A percentile compares a stretch with the other conserved stretches of the same genome.
These are phyloP conservation scores for Nothoprocta pentlandii DNA, from an alignment of 2,113 vertebrate genomes.

Conservation along the genomic window DNA sequence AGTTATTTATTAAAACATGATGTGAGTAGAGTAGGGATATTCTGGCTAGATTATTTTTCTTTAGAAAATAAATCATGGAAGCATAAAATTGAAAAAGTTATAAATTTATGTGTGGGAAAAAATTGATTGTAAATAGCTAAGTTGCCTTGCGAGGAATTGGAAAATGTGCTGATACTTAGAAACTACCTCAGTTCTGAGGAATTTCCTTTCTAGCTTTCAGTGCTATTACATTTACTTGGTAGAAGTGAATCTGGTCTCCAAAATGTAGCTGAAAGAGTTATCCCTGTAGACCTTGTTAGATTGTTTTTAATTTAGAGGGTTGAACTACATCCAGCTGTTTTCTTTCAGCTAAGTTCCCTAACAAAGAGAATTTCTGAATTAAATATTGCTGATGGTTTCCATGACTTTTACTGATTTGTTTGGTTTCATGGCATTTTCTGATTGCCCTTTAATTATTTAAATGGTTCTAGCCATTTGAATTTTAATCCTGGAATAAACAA, in stretches of 20 bases:
- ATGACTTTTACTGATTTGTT: constrained; percentile 76
- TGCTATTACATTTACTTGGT: constrained; percentile 79
- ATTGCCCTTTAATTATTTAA: constrained; percentile 79
- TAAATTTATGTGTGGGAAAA: constrained; percentile 74
- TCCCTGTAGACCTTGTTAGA: constrained; percentile 81
- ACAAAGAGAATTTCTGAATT: constrained; percentile 80
- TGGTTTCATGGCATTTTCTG: constrained; percentile 74
- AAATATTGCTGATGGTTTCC: constrained; percentile 80
- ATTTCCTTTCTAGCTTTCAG: constrained; percentile 83
- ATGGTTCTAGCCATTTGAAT: constrained; percentile 76
- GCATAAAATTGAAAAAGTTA: constrained; percentile 69
- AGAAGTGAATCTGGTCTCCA: constrained; percentile 80
- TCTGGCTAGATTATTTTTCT: constrained; percentile 74
- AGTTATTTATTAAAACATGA: constrained; percentile 85
- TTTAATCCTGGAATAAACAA: constrained; percentile 63
- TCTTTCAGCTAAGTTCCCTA: constrained; percentile 78
- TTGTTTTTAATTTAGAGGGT: constrained; percentile 83
- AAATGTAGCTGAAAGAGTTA: constrained; percentile 79
- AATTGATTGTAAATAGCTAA: constrained; percentile 81
- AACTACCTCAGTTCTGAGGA: constrained; percentile 85
- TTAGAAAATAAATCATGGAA: constrained; percentile 70
- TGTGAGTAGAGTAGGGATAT: constrained; percentile 79
- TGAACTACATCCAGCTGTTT: constrained; percentile 82
- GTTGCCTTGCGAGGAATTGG: constrained; percentile 77
- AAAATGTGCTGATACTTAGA: constrained; percentile 81